Evolutionary conservation across 2,888 invertebrate species (phyloP).

Genomic region (Drepana falcataria): DNA sequence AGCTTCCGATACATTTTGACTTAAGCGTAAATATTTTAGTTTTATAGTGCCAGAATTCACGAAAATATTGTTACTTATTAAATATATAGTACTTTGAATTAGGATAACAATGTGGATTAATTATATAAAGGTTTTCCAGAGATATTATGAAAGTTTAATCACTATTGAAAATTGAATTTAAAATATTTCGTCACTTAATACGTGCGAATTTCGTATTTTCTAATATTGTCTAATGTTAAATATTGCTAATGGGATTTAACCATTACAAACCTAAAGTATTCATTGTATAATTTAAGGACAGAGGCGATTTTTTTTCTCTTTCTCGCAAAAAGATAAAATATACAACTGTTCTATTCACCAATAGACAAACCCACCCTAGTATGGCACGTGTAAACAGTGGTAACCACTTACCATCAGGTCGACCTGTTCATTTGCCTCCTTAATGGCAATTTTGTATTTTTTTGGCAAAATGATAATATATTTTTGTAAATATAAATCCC

Average conservation of each 20-base stretch:
- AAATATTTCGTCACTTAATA: not conserved
- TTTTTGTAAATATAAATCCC: not conserved
- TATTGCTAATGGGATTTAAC: not conserved
- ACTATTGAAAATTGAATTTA: not conserved
- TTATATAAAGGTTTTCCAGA: not conserved
- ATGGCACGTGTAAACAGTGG: too few species aligned
- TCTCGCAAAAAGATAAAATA: too few species aligned
- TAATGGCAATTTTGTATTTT: too few species aligned
- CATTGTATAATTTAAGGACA: too few species aligned
- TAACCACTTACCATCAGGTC: too few species aligned
- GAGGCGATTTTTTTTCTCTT: too few species aligned
- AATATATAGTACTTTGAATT: not conserved
- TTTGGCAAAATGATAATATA: too few species aligned
- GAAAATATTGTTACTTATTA: conserved; percentile 47
- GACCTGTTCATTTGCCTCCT: too few species aligned
- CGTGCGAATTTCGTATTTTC: not conserved
- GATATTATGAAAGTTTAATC: not conserved
- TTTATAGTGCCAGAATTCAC: conserved; percentile 52
- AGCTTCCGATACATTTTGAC: conserved; percentile 14
- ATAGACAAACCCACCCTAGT: too few species aligned
- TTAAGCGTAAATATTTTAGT: conserved; percentile 19
- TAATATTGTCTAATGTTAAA: not conserved
- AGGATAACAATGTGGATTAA: not conserved
- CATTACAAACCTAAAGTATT: too few species aligned
- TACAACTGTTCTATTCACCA: too few species aligned